Evolutionary conservation across 1,140 invertebrate species (phyloP), one percentile per base, ranked within the genome.

Genomic region (Heterodera carotae): DNA sequence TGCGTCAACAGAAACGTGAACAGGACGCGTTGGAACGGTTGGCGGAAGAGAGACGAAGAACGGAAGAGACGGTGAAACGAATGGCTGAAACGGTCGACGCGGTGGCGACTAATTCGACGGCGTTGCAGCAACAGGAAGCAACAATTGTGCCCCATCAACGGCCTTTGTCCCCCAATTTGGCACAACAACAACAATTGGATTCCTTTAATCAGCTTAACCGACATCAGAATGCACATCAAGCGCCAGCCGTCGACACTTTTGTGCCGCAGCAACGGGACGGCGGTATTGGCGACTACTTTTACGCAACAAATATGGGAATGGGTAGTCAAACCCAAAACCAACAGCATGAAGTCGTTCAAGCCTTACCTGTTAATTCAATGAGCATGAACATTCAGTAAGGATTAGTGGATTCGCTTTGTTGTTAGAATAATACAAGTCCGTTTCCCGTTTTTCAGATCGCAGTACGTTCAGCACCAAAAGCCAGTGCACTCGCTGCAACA

Each of bases 61-160:
- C 34, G 43, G 75, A 43, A 25, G 75, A 76, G 56, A 53, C 36
- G 25, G 68, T 43, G 36, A 53, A 68, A 12, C 67, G 75, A 22
- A 76, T 76, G 75, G 75, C 43, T n/a, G 70, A 76, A 31, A 76
- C 75, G 6, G 75, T 76, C 1, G 75, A 76, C 25, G 69, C 70
- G 18, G 75, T 76, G 48, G 67, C 67, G 0, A 67, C 75, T 31
- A 69, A 62, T 29, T 33, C 53, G 33, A 18, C 22, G 25, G 18
- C 12, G 29, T 27, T 29, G 76, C 72, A 27, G 67, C 25, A 29
- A 25, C 70, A 76, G 8, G 15, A 76, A 62, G 60, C 60, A 62
- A 7, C 22, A 62, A 62, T 62, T 62, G 12, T 33, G 25, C 33
- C n/a, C n/a, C 62, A 29, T n/a, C n/a, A 66, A 29, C 29, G 10